phyloP scores from a whole-genome alignment of 2,113 vertebrate genomes.

The Hucho hucho region DNA sequence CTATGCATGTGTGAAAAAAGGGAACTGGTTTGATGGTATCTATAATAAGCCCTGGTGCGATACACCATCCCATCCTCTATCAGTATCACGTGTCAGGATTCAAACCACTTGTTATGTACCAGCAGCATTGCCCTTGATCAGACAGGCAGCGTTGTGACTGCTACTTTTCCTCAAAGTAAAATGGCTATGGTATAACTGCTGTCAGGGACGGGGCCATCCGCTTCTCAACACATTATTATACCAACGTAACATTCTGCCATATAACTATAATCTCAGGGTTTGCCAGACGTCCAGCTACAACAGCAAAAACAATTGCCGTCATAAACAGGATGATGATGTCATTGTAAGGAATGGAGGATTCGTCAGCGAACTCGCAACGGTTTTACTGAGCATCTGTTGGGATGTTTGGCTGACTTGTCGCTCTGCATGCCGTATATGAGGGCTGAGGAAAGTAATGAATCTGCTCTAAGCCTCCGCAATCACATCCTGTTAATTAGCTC shows the following conservation, averaged over 20 bases:
- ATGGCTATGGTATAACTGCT: not conserved
- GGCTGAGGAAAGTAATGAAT: conserved; percentile 55
- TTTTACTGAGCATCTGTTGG: conserved; percentile 32
- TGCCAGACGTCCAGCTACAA: not conserved
- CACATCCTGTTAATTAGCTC: conserved; percentile 61
- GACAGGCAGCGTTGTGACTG: not conserved
- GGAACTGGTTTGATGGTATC: conserved; percentile 10
- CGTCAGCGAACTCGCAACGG: not conserved
- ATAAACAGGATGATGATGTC: too few species aligned
- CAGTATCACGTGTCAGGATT: not conserved
- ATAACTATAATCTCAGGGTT: not conserved
- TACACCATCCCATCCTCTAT: not conserved
- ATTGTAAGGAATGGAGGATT: not conserved
- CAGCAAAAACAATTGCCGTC: too few species aligned
- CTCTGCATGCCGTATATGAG: conserved; percentile 15
- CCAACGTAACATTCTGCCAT: too few species aligned
- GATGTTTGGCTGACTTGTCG: conserved; percentile 23
- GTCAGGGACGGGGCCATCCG: not conserved
- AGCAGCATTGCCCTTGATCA: not conserved
- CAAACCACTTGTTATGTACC: not conserved
- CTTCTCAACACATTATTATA: not conserved
- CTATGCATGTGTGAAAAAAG: not conserved
- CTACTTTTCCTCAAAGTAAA: not conserved
- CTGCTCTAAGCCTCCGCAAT: conserved; percentile 61
- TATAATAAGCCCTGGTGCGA: not conserved